Evolutionary conservation across 1,140 invertebrate species (phyloP).

Genomic region (Drosophila ananassae): DNA sequence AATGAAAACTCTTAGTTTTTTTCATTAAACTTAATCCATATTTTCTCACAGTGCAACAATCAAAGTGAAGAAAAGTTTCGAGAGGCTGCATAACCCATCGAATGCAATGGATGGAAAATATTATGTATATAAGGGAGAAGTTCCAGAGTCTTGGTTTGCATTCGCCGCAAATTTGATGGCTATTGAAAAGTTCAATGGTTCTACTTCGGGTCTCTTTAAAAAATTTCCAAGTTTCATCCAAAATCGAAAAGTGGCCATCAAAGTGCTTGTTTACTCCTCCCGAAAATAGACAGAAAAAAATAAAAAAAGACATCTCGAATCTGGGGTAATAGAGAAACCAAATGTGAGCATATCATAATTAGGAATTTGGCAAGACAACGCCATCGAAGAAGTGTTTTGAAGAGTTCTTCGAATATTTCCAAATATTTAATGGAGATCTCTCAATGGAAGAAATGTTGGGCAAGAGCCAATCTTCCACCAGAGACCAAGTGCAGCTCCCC

Average conservation of each 20-base stretch:
- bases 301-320: constrained; percentile 27
- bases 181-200: constrained; percentile 75
- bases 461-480: constrained; percentile 10
- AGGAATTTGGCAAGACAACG: constrained; percentile 58
- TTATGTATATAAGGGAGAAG: constrained; percentile 15
- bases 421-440: constrained; percentile 42
- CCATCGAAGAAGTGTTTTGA: constrained; percentile 5
- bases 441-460: constrained; percentile 7
- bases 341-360: constrained; percentile 70
- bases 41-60: constrained; percentile 31
- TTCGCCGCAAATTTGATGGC: constrained; percentile 74
- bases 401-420: constrained; percentile 38
- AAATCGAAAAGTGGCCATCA: constrained; percentile 30
- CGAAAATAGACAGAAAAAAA: not conserved
- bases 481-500: not conserved
- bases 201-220: constrained; percentile 8
- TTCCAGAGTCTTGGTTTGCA: constrained; percentile 41
- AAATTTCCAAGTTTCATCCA: constrained; percentile 17
- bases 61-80: constrained; percentile 51
- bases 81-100: constrained; percentile 38
- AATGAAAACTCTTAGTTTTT: too few species aligned
- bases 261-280: constrained; percentile 58
- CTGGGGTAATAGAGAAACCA: constrained; percentile 47
- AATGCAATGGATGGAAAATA: constrained; percentile 32
- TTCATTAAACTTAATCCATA: too few species aligned